Evolutionary conservation across 2,888 invertebrate genomes (phyloP).

Genomic region (Tetragonisca angustula): DNA sequence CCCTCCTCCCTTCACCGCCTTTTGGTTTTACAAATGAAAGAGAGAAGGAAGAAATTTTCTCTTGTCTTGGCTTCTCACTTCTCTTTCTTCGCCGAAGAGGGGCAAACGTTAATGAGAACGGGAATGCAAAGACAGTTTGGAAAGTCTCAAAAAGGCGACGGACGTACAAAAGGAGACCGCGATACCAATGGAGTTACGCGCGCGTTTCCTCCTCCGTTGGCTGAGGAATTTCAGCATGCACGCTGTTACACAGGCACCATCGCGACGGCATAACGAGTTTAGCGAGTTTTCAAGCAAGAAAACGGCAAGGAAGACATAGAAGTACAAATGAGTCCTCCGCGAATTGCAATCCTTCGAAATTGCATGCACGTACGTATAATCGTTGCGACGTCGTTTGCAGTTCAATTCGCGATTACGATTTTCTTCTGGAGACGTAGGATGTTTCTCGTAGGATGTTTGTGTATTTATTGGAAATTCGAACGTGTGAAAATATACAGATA

Average conservation of each 20-base stretch:
- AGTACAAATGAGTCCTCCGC: slow-evolving; percentile 8
- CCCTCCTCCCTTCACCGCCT: no score
- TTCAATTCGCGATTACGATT: no score
- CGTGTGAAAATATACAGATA: background rate
- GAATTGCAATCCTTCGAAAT: slow-evolving; percentile 19
- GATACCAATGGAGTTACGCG: background rate
- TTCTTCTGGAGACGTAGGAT: background rate
- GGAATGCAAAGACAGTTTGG: slow-evolving; percentile 9
- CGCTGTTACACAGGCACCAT: background rate
- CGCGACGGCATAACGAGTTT: slow-evolving; percentile 19
- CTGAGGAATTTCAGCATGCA: slow-evolving; percentile 6
- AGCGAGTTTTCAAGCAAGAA: slow-evolving; percentile 10
- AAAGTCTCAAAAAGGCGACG: slow-evolving; percentile 19
- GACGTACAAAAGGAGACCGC: background rate
- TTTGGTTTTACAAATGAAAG: background rate
- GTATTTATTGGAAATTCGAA: background rate
- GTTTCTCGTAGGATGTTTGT: background rate
- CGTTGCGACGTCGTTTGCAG: background rate
- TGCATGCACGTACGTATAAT: background rate
- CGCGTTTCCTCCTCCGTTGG: background rate
- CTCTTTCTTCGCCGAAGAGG: background rate
- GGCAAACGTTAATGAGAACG: slow-evolving; percentile 15
- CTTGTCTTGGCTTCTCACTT: background rate
- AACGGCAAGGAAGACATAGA: slow-evolving; percentile 24
- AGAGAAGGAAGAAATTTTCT: background rate